These are phyloP conservation scores for Ooceraea biroi DNA, from an alignment of 1,140 invertebrate genomes.

Conservation along the genomic window DNA sequence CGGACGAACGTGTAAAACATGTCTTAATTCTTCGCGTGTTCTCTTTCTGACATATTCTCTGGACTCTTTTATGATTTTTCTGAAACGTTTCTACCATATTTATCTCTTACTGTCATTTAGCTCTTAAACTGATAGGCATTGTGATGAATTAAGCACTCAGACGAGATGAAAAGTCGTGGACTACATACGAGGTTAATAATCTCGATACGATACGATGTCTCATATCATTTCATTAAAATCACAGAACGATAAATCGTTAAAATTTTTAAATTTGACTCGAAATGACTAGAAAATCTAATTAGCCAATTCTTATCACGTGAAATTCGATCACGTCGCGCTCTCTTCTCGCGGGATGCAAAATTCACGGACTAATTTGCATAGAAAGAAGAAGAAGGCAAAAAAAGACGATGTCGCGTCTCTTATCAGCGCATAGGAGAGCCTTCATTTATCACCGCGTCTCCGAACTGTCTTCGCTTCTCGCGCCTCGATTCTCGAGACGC, in stretches of 20 bases:
- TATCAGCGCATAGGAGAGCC: background rate
- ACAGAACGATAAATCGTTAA: no score
- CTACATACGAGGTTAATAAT: no score
- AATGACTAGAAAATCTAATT: background rate
- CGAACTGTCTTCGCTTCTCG: background rate
- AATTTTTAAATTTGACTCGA: no score
- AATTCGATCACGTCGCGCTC: background rate
- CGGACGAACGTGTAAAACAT: background rate
- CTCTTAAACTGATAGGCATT: no score
- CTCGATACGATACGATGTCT: no score
- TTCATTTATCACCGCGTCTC: constrained; percentile 22
- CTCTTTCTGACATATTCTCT: background rate
- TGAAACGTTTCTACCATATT: no score
- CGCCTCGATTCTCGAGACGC: constrained; percentile 9
- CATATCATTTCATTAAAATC: no score
- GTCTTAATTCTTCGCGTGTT: background rate
- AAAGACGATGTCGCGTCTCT: background rate
- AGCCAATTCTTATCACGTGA: background rate
- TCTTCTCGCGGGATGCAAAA: background rate
- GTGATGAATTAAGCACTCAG: no score
- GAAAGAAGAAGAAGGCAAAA: background rate
- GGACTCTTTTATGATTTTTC: no score
- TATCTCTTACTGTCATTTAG: no score
- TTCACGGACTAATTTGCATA: background rate
- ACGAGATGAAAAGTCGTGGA: no score